Conservation (phyloP, 2,888 invertebrate species). For the Eretmocerus hayati region DNA sequence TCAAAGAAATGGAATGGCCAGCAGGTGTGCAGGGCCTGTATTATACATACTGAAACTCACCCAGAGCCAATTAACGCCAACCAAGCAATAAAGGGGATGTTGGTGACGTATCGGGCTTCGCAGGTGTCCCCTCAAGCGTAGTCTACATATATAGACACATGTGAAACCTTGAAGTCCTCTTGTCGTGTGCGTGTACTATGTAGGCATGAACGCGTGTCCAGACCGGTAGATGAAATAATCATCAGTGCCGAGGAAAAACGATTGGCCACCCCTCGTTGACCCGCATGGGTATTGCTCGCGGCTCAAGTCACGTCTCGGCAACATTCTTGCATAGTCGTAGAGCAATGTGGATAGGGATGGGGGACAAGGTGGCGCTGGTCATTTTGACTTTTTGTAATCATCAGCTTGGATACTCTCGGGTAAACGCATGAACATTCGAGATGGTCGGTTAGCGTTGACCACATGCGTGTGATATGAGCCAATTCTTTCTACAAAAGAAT, state of each 20-base stretch:
- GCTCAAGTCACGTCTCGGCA: conserved; percentile 2
- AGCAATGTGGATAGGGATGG: too few relatives aligned
- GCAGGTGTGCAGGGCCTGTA: conserved; percentile 23
- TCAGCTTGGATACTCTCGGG: too few relatives aligned
- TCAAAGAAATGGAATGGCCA: conserved; percentile 19
- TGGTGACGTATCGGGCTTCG: conserved; percentile 8
- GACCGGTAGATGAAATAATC: conserved; percentile 8
- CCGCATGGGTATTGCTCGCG: conserved; percentile 7
- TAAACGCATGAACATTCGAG: too few relatives aligned
- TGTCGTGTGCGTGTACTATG: not conserved
- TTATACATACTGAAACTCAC: conserved; percentile 7
- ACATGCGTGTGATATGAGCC: too few relatives aligned
- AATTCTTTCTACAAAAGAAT: too few relatives aligned
- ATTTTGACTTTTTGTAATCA: too few relatives aligned
- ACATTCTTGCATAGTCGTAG: too few relatives aligned
- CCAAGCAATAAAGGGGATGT: not conserved
- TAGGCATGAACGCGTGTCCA: too few relatives aligned
- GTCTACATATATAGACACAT: too few relatives aligned
- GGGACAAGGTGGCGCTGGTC: too few relatives aligned
- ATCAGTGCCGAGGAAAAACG: conserved; percentile 15
- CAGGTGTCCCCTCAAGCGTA: conserved; percentile 6
- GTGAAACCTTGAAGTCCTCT: too few relatives aligned
- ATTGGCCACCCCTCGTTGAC: conserved; percentile 17
- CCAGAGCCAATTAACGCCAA: conserved; percentile 16
- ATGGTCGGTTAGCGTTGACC: too few relatives aligned